phyloP scores from a whole-genome alignment of 2,113 vertebrate genomes.

The Microcebus griseorufus region DNA sequence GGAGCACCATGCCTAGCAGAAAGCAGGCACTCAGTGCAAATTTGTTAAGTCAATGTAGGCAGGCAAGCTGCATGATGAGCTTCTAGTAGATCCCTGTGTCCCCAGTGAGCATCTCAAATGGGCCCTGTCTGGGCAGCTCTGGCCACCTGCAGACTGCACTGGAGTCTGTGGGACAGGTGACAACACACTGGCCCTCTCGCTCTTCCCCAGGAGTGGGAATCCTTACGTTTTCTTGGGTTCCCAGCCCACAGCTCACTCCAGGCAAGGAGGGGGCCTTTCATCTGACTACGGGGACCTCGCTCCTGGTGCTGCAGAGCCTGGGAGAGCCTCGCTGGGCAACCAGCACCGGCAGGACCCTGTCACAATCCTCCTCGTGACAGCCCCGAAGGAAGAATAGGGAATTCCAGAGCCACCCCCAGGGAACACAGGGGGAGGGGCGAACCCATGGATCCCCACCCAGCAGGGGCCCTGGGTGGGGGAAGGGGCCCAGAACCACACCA shows the following conservation, averaged over 20 bases:
- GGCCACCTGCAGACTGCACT: background rate
- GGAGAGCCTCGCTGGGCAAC: background rate
- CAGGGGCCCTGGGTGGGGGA: background rate
- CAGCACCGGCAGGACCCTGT: background rate
- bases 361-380: background rate
- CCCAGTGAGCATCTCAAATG: background rate
- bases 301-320: background rate
- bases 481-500: background rate
- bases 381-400: background rate
- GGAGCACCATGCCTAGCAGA: background rate
- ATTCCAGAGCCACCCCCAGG: background rate
- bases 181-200: accelerated
- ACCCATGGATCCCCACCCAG: background rate
- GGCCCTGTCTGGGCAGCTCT: background rate
- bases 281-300: background rate
- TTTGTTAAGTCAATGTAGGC: background rate
- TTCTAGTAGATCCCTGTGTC: background rate
- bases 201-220: background rate
- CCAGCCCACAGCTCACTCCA: background rate
- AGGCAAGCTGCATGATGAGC: background rate
- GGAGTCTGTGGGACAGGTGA: accelerated
- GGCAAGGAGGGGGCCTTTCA: background rate
- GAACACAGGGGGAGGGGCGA: background rate
- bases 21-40: background rate
- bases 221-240: background rate